Conservation (phyloP, 2,797 vertebrate genomes). For the Knipowitschia caucasica region DNA sequence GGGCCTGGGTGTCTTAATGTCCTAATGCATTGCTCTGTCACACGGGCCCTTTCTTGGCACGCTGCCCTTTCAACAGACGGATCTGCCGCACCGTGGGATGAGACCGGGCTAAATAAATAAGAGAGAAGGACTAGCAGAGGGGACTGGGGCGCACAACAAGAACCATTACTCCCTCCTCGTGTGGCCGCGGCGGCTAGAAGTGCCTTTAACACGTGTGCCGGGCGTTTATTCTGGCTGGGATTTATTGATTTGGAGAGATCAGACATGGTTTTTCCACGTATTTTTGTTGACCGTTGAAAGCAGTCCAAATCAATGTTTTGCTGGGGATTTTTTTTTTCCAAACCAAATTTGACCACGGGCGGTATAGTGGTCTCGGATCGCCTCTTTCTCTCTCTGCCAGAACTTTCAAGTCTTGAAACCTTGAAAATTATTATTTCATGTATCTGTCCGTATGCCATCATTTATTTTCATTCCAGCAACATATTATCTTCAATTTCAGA, state of each 20-base stretch:
- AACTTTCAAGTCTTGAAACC: too few species aligned
- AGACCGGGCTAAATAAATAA: conserved; percentile 79
- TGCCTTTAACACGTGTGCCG: conserved; percentile 32
- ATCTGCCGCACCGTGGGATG: conserved; percentile 73
- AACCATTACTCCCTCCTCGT: conserved; percentile 46
- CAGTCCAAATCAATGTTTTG: conserved; percentile 55
- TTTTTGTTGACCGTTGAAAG: conserved; percentile 37
- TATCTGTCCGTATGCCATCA: too few species aligned
- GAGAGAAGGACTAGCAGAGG: conserved; percentile 39
- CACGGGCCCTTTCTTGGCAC: conserved; percentile 74
- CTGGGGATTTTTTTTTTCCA: conserved; percentile 25
- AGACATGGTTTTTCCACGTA: conserved; percentile 36
- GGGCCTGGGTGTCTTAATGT: conserved; percentile 76
- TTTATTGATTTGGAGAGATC: conserved; percentile 60
- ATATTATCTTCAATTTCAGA: too few species aligned
- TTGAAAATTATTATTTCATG: too few species aligned
- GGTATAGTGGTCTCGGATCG: too few species aligned
- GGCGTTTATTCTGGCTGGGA: conserved; percentile 36
- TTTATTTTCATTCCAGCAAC: too few species aligned
- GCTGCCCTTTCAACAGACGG: conserved; percentile 75
- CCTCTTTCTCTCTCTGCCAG: too few species aligned
- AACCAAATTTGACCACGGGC: too few species aligned
- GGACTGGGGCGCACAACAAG: conserved; percentile 50
- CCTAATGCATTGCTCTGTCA: conserved; percentile 80
- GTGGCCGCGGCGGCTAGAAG: background rate